phyloP scores from a whole-genome alignment of 2,113 vertebrate genomes.

The Leucosticte australis region DNA sequence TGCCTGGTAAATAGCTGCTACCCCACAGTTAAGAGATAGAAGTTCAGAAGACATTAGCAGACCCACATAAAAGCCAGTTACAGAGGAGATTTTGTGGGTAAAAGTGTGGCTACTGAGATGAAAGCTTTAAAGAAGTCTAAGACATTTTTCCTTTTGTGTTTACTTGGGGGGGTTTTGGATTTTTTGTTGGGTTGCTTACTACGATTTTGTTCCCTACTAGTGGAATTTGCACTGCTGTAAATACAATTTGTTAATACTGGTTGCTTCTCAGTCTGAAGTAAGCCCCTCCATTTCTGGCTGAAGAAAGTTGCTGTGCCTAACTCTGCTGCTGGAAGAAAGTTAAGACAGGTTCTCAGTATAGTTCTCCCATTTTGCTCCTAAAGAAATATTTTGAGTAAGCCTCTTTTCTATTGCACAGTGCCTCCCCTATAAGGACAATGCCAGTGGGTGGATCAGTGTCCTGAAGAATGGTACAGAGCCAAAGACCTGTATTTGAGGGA shows the following conservation, averaged over 20 bases:
- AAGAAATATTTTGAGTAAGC: neutral
- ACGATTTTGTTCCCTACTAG: rapidly evolving
- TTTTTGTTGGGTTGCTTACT: neutral
- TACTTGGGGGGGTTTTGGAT: rapidly evolving
- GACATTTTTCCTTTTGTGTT: neutral
- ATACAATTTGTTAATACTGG: neutral
- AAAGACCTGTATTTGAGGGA: neutral
- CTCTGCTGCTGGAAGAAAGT: neutral
- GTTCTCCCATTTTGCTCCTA: neutral
- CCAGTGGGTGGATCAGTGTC: neutral
- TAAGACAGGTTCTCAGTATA: neutral
- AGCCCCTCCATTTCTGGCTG: neutral
- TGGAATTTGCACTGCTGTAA: neutral
- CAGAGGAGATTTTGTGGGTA: neutral
- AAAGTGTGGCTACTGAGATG: neutral
- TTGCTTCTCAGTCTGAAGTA: neutral
- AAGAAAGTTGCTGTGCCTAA: neutral
- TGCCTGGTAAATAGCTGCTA: neutral
- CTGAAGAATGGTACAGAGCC: neutral
- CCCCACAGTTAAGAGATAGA: neutral
- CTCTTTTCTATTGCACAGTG: neutral
- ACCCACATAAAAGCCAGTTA: neutral
- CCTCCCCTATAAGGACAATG: neutral
- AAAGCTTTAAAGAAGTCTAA: neutral
- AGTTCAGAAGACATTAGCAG: neutral